Evolutionary conservation across 1,140 invertebrate genomes (phyloP).

Genomic region (Dufourea novaeangliae): DNA sequence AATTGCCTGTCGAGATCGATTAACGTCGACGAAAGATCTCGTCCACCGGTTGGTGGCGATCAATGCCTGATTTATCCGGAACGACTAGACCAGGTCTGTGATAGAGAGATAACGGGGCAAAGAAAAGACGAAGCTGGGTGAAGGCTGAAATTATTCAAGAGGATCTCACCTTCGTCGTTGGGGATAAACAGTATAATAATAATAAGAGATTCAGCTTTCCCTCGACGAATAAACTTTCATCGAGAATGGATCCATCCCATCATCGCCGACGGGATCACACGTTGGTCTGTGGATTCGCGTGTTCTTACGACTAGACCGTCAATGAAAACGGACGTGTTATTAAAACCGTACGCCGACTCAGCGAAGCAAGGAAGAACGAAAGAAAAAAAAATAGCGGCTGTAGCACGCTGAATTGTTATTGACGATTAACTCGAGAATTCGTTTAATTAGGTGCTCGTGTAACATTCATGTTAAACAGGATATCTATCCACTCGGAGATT

Average conservation of each 20-base stretch:
- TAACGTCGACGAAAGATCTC: slow-evolving; percentile 1
- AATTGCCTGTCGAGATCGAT: slow-evolving; percentile 35
- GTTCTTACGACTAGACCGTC: neutral
- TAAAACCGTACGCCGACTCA: neutral
- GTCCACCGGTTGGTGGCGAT: neutral
- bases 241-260: neutral
- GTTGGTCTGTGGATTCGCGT: neutral
- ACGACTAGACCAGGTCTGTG: neutral
- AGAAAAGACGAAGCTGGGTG: too few relatives aligned
- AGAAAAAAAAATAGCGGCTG: neutral
- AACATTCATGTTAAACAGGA: slow-evolving; percentile 5
- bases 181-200: neutral
- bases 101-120: neutral
- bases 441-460: slow-evolving; percentile 17
- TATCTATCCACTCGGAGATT: neutral
- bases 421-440: neutral
- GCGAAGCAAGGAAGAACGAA: slow-evolving; percentile 1
- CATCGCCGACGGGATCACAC: neutral
- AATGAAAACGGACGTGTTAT: slow-evolving; percentile 28
- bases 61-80: neutral
- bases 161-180: neutral
- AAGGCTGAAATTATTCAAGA: neutral
- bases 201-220: slow-evolving; percentile 10
- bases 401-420: slow-evolving; percentile 7
- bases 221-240: slow-evolving; percentile 7